Percentiles rank a stretch among this genome's conserved stretches.
Evolutionary conservation across 2,113 vertebrate genomes (phyloP).

Genomic region (Bucco capensis): DNA sequence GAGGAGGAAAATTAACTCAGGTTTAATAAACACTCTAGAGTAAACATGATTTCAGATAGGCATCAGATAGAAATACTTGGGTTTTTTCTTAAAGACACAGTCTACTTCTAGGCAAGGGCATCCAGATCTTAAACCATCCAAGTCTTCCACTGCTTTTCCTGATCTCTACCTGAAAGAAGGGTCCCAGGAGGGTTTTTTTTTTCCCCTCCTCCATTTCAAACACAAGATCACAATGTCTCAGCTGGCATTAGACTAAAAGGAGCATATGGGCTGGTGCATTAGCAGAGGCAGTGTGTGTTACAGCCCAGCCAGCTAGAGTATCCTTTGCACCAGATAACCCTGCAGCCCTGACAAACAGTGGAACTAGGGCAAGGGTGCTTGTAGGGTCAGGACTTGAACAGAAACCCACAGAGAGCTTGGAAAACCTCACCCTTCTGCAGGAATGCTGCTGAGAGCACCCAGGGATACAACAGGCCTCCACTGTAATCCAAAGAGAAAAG

Average conservation of each 20-base stretch:
- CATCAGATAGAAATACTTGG: neutral
- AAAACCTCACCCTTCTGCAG: neutral
- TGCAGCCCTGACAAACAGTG: neutral
- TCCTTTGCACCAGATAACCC: neutral
- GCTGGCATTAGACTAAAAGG: neutral
- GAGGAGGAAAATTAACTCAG: slow-evolving; percentile 22
- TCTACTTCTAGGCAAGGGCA: neutral
- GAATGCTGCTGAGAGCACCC: rapidly evolving
- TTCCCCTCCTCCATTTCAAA: neutral
- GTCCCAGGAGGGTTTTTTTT: neutral
- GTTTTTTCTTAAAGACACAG: slow-evolving; percentile 22
- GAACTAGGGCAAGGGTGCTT: neutral
- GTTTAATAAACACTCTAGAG: neutral
- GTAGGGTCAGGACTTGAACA: neutral
- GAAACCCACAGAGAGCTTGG: neutral
- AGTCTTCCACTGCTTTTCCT: neutral
- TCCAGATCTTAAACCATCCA: neutral
- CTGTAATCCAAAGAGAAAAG: neutral
- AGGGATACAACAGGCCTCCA: rapidly evolving
- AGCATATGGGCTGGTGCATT: neutral
- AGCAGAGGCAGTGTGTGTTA: neutral
- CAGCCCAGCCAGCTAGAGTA: neutral
- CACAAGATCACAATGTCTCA: neutral
- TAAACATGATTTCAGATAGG: slow-evolving; percentile 31
- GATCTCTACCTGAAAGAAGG: neutral